phyloP scores from a whole-genome alignment of 2,888 invertebrate species.

The Hypselothyrea guttata region DNA sequence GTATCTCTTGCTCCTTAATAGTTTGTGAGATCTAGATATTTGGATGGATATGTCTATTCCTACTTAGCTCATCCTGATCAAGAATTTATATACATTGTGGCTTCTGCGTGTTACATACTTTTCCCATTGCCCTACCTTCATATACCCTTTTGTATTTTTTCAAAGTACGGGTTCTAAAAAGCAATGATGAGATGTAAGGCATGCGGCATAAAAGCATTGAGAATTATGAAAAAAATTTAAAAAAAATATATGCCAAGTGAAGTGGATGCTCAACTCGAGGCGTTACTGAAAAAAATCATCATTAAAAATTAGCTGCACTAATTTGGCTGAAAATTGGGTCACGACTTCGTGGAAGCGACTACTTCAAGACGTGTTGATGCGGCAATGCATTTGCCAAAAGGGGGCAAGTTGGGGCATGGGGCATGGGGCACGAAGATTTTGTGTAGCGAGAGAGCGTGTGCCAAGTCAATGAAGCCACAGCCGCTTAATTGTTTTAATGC shows the following conservation, averaged over 20 bases:
- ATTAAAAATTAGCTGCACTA: conserved; percentile 78
- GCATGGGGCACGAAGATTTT: not conserved
- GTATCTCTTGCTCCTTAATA: too few species aligned
- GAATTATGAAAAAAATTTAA: conserved; percentile 59
- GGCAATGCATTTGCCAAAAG: conserved; percentile 27
- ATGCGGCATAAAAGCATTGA: conserved; percentile 8
- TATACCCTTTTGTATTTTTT: too few species aligned
- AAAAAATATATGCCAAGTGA: conserved; percentile 72
- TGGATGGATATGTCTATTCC: too few species aligned
- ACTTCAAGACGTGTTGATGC: conserved; percentile 18
- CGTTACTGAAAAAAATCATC: conserved; percentile 54
- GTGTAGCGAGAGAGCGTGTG: conserved; percentile 35
- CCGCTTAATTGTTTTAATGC: conserved; percentile 73
- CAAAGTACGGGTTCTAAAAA: too few species aligned
- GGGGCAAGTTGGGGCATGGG: not conserved
- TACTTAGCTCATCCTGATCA: too few species aligned
- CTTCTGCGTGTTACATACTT: too few species aligned
- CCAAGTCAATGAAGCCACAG: conserved; percentile 71
- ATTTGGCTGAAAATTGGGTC: conserved; percentile 72
- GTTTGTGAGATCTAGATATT: too few species aligned
- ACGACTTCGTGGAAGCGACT: conserved; percentile 13
- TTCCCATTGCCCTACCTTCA: too few species aligned
- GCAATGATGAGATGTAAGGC: conserved; percentile 15
- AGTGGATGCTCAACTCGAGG: conserved; percentile 43
- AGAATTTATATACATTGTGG: too few species aligned